Percentiles rank a stretch among this genome's conserved stretches.
phyloP scores from a whole-genome alignment of 2,888 invertebrate genomes.

The Ganaspis brasiliensis region DNA sequence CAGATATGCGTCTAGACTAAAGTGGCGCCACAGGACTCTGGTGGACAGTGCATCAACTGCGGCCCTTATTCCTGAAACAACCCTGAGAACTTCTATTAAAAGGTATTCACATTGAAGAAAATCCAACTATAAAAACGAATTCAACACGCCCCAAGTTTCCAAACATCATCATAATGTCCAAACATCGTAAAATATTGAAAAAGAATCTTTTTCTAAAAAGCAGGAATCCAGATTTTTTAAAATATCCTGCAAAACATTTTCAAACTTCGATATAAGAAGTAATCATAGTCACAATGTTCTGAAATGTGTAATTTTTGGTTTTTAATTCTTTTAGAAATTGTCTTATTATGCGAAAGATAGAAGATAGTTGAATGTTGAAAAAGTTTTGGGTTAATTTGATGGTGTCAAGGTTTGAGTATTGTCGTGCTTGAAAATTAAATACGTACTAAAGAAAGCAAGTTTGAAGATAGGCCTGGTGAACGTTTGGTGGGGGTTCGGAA shows the following conservation, averaged over 20 bases:
- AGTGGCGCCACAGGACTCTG: constrained; percentile 71
- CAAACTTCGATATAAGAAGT: too few species aligned
- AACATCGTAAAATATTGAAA: too few species aligned
- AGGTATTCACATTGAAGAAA: neutral
- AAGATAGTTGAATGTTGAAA: constrained; percentile 11
- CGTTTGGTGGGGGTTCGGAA: constrained; percentile 80
- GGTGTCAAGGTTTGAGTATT: constrained; percentile 53
- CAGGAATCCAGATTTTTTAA: too few species aligned
- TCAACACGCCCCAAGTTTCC: neutral
- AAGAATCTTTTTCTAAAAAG: too few species aligned
- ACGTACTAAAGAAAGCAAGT: constrained; percentile 70
- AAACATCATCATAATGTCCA: too few species aligned
- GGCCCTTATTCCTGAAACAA: constrained; percentile 48
- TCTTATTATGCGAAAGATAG: constrained; percentile 2
- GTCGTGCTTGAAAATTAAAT: constrained; percentile 67
- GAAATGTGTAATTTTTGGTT: too few species aligned
- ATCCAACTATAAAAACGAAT: neutral
- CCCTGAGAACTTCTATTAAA: neutral
- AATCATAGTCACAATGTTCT: too few species aligned
- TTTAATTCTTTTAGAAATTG: too few species aligned
- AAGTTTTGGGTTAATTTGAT: constrained; percentile 46
- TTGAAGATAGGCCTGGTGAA: constrained; percentile 67
- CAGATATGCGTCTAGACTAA: constrained; percentile 69
- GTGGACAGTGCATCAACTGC: constrained; percentile 76
- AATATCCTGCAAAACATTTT: too few species aligned